Percentiles rank a stretch among this genome's conserved stretches.
These are phyloP conservation scores for Hafferia zeledoni DNA, from an alignment of 2,797 vertebrate species.

Conservation along the genomic window DNA sequence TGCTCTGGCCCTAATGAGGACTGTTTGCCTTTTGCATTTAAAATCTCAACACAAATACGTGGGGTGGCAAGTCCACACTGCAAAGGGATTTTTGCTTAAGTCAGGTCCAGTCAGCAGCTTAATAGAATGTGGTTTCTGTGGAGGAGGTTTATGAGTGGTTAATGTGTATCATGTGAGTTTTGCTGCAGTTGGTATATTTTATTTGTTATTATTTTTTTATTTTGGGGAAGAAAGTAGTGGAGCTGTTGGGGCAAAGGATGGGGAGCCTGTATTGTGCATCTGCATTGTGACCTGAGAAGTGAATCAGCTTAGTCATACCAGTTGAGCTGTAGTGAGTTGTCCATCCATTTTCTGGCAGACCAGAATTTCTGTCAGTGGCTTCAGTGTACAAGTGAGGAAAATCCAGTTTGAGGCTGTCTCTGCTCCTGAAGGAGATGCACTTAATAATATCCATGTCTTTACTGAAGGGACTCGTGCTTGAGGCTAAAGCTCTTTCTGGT, in stretches of 20 bases:
- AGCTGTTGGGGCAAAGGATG: background rate
- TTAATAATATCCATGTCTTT: background rate
- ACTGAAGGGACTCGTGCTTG: background rate
- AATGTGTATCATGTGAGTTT: background rate
- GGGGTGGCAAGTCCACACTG: background rate
- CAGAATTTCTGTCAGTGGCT: background rate
- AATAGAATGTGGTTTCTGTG: background rate
- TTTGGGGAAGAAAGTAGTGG: background rate
- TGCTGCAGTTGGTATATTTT: background rate
- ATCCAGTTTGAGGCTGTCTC: background rate
- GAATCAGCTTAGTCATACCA: background rate
- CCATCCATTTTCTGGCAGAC: background rate
- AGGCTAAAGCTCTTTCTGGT: background rate
- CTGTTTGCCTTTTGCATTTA: background rate
- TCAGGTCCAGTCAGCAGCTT: constrained; percentile 13
- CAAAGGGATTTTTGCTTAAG: constrained; percentile 10
- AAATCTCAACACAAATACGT: background rate
- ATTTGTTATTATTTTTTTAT: background rate
- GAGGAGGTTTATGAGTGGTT: background rate
- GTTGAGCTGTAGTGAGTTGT: background rate
- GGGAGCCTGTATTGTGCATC: background rate
- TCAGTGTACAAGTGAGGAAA: background rate
- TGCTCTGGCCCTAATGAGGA: background rate
- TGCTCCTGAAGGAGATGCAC: background rate
- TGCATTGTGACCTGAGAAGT: background rate